Evolutionary conservation across 2,888 invertebrate species (phyloP), one percentile per base, ranked within the genome.

Genomic region (Andrena camellia): DNA sequence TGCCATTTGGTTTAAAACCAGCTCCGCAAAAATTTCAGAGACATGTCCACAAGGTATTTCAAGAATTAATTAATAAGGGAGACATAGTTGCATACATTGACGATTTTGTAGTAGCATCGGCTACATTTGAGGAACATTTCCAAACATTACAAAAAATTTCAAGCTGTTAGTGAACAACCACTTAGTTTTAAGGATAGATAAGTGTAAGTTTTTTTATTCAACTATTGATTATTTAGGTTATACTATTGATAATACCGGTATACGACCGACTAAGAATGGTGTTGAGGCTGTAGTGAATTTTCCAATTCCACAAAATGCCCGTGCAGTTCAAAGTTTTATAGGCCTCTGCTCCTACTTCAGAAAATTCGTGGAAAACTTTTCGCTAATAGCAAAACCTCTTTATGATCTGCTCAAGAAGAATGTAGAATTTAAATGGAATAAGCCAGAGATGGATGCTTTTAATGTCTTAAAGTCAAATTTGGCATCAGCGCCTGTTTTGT

Each of bases 251-350:
- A 8, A 75, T 13, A 17, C 74, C 1, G 84, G 86, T 23, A 76
- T 87, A 64, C 76, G 76, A 1, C 83, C 83, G 1, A 81, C 84
- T 59, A 33, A 71, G 0, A 68, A 60, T 2, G 79, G 79, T 17
- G 62, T 86, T 1, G 60, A 74, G 2, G 73, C 77, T 2, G 77
- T 87, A 2, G 6, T 78, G 20, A 68, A 73, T 59, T 87, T 83
- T 64, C 83, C 85, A 3, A 60, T 76, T 33, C 85, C 89, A 20
- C 83, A 79, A 52, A 86, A 84, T 67, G 52, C 68, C 1, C 80
- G 71, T 20, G 78, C 83, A 48, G 64, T 84, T 35, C 85, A 78
- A 48, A 72, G 81, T 68, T 84, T 84, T 62, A 72, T 29, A 29
- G 29, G 29, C 29, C 29, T 29, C 2, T 29, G 29, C 29, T 29